Evolutionary conservation across 2,113 vertebrate genomes (phyloP), one percentile per base, ranked within the genome.

Genomic region (Lonchura striata): DNA sequence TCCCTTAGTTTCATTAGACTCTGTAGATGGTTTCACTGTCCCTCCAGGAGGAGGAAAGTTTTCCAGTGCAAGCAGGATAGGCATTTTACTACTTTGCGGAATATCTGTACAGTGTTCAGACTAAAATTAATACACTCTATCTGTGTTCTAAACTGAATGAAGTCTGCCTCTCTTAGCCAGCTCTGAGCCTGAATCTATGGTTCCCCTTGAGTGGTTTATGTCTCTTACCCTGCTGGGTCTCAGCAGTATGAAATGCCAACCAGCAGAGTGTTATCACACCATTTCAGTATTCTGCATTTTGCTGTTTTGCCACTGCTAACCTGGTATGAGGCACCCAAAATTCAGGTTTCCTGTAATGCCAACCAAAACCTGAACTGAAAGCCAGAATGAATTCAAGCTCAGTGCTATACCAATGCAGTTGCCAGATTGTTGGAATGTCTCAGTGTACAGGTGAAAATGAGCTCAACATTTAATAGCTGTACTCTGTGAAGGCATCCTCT

Each of bases 91-190:
- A 3, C 64, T 78, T 66, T 59, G 22, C 60, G n/a, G n/a, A 59
- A 8, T 63, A 35, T 41, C 35, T 70, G 15, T 47, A 17, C 27
- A n/a, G 22, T 0, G 1, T 23, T 88, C 0, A 0, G 13, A 37
- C 72, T 56, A 42, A 65, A 74, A 85, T 66, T 39, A 63, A 33
- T 25, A 54, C 15, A 8, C 0, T 1, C 7, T 80, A 17, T 25
- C 10, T 1, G 1, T 63, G 31, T 21, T 77, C 11, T 56, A 71
- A 84, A 1, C 3, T 47, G 84, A 47, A 35, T 20, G 8, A 78
- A 21, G 66, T 31, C 46, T 44, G 25, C 47, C 33, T 61, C 64
- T 86, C 17, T 46, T 75, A 75, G 64, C 37, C 52, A 84, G 37
- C 31, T 37, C 24, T 31, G 59, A 75, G 81, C 70, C 65, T 79